Evolutionary conservation across 2,797 vertebrate species (phyloP), one percentile per base, ranked within the genome.

Genomic region (Tragelaphus oryx): DNA sequence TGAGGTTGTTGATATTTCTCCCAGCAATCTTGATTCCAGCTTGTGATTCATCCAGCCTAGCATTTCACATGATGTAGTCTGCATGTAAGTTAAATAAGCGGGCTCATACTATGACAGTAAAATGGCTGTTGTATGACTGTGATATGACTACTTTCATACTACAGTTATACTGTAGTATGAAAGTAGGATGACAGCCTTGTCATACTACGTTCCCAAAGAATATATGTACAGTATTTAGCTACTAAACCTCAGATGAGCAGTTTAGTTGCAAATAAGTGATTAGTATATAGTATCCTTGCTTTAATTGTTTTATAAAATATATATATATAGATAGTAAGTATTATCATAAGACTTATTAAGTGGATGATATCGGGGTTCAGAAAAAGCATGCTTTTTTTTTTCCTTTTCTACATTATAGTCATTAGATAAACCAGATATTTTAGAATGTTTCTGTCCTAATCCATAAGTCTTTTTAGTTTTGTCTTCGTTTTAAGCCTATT

Each of bases 251-350:
- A 41, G 28, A 26, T 83, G 26, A 88, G 6, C 44, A 75, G 11
- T 83, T 95, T 50, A 82, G n/a, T 59, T 87, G 28, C n/a, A 93
- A 41, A 54, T 52, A 87, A 90, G 33, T 80, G 26, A 94, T 93
- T 59, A 87, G 20, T 28, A 90, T 81, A 48, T 83, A 48, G 30
- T 87, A 86, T 60, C 91, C n/a, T 78, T 94, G 30, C 74, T 94
- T 86, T 89, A 26, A 59, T 20, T 65, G 7, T 87, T 50, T 92
- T 44, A 52, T 87, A 80, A 65, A 82, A 57, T 71, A 22, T 46
- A 28, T 84, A 10, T 91, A 68, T 44, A 91, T 65, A 93, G 86
- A 86, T 71, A 92, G 82, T 79, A 52, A 92, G 79, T 46, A 89
- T 24, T 84, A 33, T 46, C 90, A 71, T 92, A 18, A 85, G 6